A percentile compares a stretch with the other conserved stretches of the same genome.
phyloP scores from a whole-genome alignment of 2,888 invertebrate species.

The Oligia strigilis region DNA sequence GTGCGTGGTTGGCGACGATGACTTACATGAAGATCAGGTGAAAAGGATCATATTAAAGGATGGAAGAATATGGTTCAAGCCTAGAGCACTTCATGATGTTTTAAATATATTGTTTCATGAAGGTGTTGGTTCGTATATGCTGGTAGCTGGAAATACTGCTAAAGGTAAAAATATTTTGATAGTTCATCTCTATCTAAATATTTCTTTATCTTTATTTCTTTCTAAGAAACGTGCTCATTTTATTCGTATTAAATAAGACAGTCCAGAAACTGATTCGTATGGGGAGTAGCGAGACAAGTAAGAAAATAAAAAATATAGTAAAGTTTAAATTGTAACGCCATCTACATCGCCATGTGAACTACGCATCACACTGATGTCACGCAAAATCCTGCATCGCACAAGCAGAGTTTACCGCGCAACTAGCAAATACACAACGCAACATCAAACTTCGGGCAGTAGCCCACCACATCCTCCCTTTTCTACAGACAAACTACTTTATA shows the following conservation, averaged over 20 bases:
- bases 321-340: no score
- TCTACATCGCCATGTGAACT: not conserved
- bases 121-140: constrained; percentile 85
- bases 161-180: constrained; percentile 85
- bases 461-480: not conserved
- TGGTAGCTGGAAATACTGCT: constrained; percentile 93
- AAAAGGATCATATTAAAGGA: constrained; percentile 74
- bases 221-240: not conserved
- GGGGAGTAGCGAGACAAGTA: not conserved
- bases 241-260: not conserved
- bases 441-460: not conserved
- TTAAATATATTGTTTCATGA: constrained; percentile 81
- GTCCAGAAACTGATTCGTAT: not conserved
- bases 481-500: not conserved
- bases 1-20: constrained; percentile 74
- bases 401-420: not conserved
- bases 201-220: not conserved
- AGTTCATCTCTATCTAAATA: not conserved
- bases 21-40: constrained; percentile 54
- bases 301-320: no score
- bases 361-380: not conserved
- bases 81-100: constrained; percentile 84
- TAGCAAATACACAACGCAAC: not conserved
- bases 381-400: not conserved
- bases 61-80: constrained; percentile 87